Evolutionary conservation across 2,797 vertebrate species (phyloP).

Genomic region (Myripristis jacobus): DNA sequence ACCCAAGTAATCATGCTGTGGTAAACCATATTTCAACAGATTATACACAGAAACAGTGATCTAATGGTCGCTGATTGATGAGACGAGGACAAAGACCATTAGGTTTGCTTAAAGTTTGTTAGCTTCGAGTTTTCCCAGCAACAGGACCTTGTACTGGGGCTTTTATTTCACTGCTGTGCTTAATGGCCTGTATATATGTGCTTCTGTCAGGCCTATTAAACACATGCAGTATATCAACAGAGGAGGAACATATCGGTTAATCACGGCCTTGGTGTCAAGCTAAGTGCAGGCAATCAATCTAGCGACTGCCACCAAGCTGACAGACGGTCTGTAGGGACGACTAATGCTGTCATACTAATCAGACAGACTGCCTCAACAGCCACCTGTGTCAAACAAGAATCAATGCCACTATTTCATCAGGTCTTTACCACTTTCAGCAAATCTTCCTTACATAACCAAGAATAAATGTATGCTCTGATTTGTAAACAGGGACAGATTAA

Average conservation of each 20-base stretch:
- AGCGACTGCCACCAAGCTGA: slow-evolving; percentile 44
- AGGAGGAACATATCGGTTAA: slow-evolving; percentile 64
- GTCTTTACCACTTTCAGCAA: slow-evolving; percentile 9
- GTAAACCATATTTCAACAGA: slow-evolving; percentile 19
- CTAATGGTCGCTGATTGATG: slow-evolving; percentile 60
- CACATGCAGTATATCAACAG: slow-evolving; percentile 70
- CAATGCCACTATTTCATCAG: slow-evolving; percentile 45
- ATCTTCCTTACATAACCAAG: slow-evolving; percentile 3
- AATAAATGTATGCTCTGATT: not conserved
- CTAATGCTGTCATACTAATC: slow-evolving; percentile 40
- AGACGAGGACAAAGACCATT: slow-evolving; percentile 36
- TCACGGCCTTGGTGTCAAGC: slow-evolving; percentile 59
- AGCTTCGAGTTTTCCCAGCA: slow-evolving; percentile 40
- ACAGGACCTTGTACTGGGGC: slow-evolving; percentile 44
- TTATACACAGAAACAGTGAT: slow-evolving; percentile 31
- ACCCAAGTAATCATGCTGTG: not conserved
- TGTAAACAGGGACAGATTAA: slow-evolving; percentile 23
- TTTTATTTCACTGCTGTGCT: slow-evolving; percentile 65
- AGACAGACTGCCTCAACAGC: slow-evolving; percentile 36
- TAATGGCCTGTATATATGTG: slow-evolving; percentile 62
- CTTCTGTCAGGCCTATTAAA: slow-evolving; percentile 62
- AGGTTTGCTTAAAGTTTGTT: slow-evolving; percentile 39
- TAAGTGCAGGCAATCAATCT: slow-evolving; percentile 60
- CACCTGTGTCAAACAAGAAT: slow-evolving; percentile 49
- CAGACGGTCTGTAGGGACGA: slow-evolving; percentile 50